Percentiles rank a stretch among this genome's conserved stretches.
These are phyloP conservation scores for Tympanoctomys barrerae DNA, from an alignment of 2,797 vertebrate genomes.

Conservation along the genomic window DNA sequence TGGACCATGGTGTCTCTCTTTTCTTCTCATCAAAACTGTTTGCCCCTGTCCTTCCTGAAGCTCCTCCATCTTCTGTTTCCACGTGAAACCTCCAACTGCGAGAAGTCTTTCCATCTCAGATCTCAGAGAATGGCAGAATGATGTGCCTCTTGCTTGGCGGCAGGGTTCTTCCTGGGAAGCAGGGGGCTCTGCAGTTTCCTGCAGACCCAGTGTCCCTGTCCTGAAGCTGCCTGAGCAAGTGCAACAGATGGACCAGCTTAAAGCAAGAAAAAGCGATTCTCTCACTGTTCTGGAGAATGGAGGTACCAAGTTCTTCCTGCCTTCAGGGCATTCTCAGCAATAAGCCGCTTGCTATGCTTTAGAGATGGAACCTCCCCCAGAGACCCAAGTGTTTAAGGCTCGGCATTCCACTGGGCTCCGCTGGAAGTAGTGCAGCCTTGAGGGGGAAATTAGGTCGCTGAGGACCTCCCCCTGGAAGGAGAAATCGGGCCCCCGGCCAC, in stretches of 20 bases:
- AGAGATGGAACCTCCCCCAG: too few species aligned
- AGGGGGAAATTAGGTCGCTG: too few species aligned
- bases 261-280: background rate
- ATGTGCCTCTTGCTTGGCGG: rapidly evolving
- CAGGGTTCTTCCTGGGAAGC: background rate
- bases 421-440: background rate
- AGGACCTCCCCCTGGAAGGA: background rate
- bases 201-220: too few species aligned
- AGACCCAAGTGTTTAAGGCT: background rate
- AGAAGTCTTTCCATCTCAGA: background rate
- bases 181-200: rapidly evolving
- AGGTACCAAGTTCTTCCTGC: too few species aligned
- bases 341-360: rapidly evolving
- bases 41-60: background rate
- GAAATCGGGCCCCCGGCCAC: too few species aligned
- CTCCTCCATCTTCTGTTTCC: rapidly evolving
- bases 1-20: rapidly evolving
- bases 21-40: background rate
- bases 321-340: too few species aligned
- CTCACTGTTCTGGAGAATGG: background rate
- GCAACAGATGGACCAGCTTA: rapidly evolving
- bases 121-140: rapidly evolving
- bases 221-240: rapidly evolving
- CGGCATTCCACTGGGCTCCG: rapidly evolving
- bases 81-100: background rate